A percentile compares a stretch with the other conserved stretches of the same genome.
Evolutionary conservation across 2,113 vertebrate genomes (phyloP).

Genomic region (Addax nasomaculatus): DNA sequence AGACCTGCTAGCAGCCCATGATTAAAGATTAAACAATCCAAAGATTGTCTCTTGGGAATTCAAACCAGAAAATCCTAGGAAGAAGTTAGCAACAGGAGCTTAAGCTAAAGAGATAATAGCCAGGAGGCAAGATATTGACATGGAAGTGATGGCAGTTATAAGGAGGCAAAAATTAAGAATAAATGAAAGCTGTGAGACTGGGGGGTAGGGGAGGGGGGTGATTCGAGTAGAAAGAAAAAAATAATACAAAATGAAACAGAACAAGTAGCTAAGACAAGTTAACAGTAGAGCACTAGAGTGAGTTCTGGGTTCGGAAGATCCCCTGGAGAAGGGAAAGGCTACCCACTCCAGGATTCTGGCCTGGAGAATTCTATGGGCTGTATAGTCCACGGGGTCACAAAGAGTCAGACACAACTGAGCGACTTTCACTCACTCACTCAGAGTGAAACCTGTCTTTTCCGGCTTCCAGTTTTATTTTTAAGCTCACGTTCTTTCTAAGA

Average conservation of each 20-base stretch:
- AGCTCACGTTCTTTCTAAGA: slow-evolving; percentile 25
- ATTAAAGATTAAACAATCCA: neutral
- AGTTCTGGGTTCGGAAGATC: neutral
- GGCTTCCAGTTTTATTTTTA: slow-evolving; percentile 7
- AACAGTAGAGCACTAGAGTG: neutral
- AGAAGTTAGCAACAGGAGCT: slow-evolving; percentile 20
- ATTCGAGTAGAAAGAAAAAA: neutral
- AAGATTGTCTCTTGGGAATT: slow-evolving; percentile 25
- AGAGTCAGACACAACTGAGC: neutral
- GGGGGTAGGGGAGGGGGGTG: fast-evolving
- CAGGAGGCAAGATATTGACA: neutral
- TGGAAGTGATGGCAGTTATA: neutral
- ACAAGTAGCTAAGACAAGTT: neutral
- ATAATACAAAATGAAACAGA: neutral
- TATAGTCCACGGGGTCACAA: neutral
- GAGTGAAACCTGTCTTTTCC: neutral
- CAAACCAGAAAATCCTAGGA: slow-evolving; percentile 27
- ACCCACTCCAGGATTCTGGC: neutral
- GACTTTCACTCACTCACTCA: neutral
- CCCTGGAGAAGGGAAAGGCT: neutral
- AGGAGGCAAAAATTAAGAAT: slow-evolving; percentile 28
- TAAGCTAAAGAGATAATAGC: neutral
- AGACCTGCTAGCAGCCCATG: slow-evolving; percentile 3
- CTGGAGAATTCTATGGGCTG: neutral
- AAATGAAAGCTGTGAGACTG: neutral